Conservation (phyloP, 1,140 invertebrate species). For the Sinonovacula constricta region DNA sequence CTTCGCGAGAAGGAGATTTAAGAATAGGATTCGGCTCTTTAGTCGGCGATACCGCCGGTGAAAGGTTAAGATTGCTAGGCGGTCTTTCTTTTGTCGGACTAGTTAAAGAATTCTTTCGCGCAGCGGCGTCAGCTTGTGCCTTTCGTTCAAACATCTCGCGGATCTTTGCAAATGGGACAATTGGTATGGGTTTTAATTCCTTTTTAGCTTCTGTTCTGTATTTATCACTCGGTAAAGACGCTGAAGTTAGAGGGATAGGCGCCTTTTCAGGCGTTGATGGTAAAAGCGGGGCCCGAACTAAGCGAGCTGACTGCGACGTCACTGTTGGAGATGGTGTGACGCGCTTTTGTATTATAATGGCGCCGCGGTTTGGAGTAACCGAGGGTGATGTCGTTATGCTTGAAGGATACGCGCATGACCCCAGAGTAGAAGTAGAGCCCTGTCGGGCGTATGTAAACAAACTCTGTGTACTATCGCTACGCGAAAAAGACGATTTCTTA, state of each 20-base stretch:
- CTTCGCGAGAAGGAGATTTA: constrained; percentile 12
- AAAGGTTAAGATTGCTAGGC: constrained; percentile 11
- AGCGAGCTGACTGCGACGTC: constrained; percentile 15
- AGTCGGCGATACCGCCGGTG: not conserved
- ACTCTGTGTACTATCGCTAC: constrained; percentile 68
- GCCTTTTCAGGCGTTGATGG: constrained; percentile 55
- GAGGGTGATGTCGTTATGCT: constrained; percentile 69
- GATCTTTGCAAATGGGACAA: constrained; percentile 73
- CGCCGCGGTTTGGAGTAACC: constrained; percentile 56
- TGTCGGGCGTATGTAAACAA: constrained; percentile 64
- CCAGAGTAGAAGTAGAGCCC: constrained; percentile 68
- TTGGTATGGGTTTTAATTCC: constrained; percentile 73
- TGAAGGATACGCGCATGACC: constrained; percentile 61
- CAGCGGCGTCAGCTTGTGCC: constrained; percentile 35
- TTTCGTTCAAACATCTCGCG: constrained; percentile 74
- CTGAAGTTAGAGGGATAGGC: constrained; percentile 42
- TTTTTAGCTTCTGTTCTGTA: constrained; percentile 68
- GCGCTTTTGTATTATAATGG: constrained; percentile 71
- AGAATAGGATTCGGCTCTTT: not conserved
- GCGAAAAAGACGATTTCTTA: constrained; percentile 84
- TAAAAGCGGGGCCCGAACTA: constrained; percentile 55
- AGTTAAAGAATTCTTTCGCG: constrained; percentile 4
- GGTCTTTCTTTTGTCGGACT: constrained; percentile 43
- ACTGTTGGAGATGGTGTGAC: constrained; percentile 57
- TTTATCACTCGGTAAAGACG: constrained; percentile 71